phyloP scores from a whole-genome alignment of 2,797 vertebrate genomes.

The Adrianichthys oophorus region DNA sequence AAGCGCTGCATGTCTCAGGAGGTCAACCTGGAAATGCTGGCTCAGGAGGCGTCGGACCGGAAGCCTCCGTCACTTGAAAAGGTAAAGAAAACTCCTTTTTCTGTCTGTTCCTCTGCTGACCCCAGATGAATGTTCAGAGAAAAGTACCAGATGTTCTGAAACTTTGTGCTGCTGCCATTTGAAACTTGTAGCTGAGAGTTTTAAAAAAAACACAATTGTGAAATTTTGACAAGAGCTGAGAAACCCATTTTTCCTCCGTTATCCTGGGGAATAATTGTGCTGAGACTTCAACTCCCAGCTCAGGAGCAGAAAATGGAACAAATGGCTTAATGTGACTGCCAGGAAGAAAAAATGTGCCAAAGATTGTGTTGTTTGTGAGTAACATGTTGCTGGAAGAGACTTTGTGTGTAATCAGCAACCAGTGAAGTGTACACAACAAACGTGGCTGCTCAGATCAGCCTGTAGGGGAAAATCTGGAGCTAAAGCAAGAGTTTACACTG shows the following conservation, averaged over 20 bases:
- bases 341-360: conserved; percentile 37
- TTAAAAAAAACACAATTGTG: conserved; percentile 16
- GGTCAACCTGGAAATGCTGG: conserved; percentile 93
- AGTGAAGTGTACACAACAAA: conserved; percentile 18
- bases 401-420: conserved; percentile 43
- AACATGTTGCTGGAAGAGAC: conserved; percentile 49
- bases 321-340: conserved; percentile 41
- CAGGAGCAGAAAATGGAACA: conserved; percentile 55
- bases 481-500: conserved; percentile 14
- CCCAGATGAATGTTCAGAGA: conserved; percentile 7
- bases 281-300: conserved; percentile 53
- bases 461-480: conserved; percentile 5
- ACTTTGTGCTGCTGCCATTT: background rate
- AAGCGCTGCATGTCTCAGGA: conserved; percentile 92
- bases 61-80: conserved; percentile 82
- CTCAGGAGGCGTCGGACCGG: conserved; percentile 94
- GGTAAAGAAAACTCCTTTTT: conserved; percentile 55
- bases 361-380: conserved; percentile 60
- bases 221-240: conserved; percentile 12
- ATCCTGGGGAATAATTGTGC: conserved; percentile 54
- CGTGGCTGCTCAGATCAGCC: conserved; percentile 31
- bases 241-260: conserved; percentile 36
- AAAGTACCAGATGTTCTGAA: conserved; percentile 29
- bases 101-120: conserved; percentile 19
- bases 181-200: conserved; percentile 12